Evolutionary conservation across 2,113 vertebrate species (phyloP).

Genomic region (Myotis brandtii): DNA sequence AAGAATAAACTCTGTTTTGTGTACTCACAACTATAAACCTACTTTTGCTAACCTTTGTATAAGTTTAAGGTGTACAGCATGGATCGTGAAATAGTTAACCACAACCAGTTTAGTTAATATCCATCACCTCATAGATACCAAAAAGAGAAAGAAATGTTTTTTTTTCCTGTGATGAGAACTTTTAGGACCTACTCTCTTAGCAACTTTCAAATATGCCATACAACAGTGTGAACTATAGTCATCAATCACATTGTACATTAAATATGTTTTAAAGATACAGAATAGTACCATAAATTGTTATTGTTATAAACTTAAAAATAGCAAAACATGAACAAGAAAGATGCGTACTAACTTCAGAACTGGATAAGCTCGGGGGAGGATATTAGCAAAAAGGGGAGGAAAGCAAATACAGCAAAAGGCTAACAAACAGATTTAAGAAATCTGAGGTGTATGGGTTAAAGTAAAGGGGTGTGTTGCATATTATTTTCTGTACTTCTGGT

Average conservation of each 20-base stretch:
- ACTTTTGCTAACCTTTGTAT: background rate
- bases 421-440: conserved; percentile 3
- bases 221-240: background rate
- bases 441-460: background rate
- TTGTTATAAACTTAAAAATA: conserved; percentile 7
- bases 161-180: background rate
- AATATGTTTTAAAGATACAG: background rate
- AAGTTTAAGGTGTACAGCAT: background rate
- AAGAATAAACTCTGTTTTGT: background rate
- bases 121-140: background rate
- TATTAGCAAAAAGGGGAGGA: background rate
- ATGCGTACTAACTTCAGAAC: background rate
- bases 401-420: background rate
- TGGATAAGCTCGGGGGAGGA: background rate
- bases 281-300: background rate
- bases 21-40: background rate
- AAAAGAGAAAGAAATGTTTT: background rate
- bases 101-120: background rate
- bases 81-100: background rate
- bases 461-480: background rate
- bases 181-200: background rate
- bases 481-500: conserved; percentile 8
- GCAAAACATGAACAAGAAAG: conserved; percentile 14
- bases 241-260: background rate
- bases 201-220: too few relatives aligned